Evolutionary conservation across 2,113 vertebrate species (phyloP).

Genomic region (Trochalopteron elliotii): DNA sequence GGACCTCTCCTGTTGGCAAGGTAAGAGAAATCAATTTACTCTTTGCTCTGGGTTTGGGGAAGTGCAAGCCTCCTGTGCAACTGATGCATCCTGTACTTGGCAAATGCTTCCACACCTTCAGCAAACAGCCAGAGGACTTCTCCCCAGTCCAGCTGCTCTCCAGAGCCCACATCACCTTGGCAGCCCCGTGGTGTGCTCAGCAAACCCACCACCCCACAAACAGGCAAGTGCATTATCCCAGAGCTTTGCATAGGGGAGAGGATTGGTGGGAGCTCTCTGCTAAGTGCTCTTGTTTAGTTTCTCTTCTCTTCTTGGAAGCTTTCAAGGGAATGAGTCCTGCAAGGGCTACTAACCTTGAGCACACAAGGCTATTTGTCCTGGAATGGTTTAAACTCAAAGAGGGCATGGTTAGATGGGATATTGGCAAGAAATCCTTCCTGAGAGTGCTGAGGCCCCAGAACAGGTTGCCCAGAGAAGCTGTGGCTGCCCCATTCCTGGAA

Average conservation of each 20-base stretch:
- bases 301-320: neutral
- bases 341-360: neutral
- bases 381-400: neutral
- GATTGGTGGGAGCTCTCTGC: neutral
- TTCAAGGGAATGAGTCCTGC: neutral
- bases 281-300: neutral
- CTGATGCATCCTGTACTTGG: fast-evolving
- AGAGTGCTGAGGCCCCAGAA: neutral
- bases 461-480: no score
- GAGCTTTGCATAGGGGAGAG: fast-evolving
- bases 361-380: neutral
- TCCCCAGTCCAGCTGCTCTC: neutral
- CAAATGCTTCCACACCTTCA: neutral
- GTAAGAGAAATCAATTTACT: no score
- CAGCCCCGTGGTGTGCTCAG: fast-evolving
- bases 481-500: neutral
- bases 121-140: neutral
- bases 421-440: neutral
- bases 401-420: fast-evolving
- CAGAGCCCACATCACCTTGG: fast-evolving
- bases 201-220: fast-evolving
- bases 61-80: neutral
- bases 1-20: no score
- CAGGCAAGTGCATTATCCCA: neutral
- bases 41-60: neutral